Conservation (phyloP, 2,113 vertebrate genomes). For the Pomatostomus ruficeps region DNA sequence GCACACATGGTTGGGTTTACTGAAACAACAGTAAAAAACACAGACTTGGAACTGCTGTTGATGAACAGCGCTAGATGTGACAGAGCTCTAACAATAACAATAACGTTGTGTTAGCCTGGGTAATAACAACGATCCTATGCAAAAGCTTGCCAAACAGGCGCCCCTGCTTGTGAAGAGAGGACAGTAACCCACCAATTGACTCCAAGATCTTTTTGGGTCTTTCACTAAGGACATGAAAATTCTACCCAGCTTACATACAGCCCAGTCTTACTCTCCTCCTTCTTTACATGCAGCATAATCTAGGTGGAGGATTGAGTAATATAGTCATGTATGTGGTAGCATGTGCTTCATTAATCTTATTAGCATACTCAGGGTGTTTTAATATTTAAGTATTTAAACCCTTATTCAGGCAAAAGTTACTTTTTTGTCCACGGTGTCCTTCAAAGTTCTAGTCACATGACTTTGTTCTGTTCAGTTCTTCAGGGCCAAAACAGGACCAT, state of each 20-base stretch:
- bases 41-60: not conserved
- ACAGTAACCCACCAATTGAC: not conserved
- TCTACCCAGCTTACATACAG: not conserved
- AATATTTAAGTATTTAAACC: not conserved
- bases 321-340: not conserved
- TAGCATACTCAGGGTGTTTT: not conserved
- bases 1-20: not conserved
- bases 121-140: not conserved
- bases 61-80: not conserved
- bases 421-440: not conserved
- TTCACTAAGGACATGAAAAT: not conserved
- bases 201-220: not conserved
- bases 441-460: not conserved
- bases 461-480: not conserved
- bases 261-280: not conserved
- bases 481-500: not conserved
- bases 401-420: not conserved
- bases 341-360: not conserved
- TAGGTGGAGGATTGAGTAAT: not conserved
- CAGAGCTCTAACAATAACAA: not conserved
- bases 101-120: not conserved
- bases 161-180: not conserved
- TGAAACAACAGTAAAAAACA: not conserved
- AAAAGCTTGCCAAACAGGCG: not conserved
- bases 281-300: not conserved